Evolutionary conservation across 2,888 invertebrate species (phyloP), one percentile per base, ranked within the genome.

Genomic region (Noctua janthe): DNA sequence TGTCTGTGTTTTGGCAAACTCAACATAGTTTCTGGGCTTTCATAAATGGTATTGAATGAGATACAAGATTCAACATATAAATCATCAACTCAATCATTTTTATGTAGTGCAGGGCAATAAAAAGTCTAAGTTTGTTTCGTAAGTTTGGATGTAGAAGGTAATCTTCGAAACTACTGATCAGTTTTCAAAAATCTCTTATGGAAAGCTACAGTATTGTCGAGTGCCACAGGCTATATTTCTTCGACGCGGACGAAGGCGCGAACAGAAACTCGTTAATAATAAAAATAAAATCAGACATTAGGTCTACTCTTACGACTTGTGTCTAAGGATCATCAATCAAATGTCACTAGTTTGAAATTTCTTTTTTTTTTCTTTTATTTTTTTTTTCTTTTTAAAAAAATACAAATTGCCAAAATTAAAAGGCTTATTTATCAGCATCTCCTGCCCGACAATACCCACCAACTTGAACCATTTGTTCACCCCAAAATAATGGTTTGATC

Each of bases 401-500:
- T 5, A 15, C 11, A n/a, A n/a, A n/a, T 72, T 23, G 5, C 13
- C 20, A 43, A 43, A 43, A 51, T 20, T 3, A 29, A 29, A 51
- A 77, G 7, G 47, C 20, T 20, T 39, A 64, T 35, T 4, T 20
- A 47, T 29, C 20, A 59, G 5, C 8, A 29, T 17, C 5, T 59
- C 11, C 2, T 23, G 29, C 8, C 67, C 15, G 2, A 39, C 6
- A 56, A 49, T 39, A 64, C 47, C n/a, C n/a, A 47, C 5, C 3
- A 49, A 51, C 1, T 54, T 39, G 3, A 35, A 54, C 15, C 59
- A 54, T 17, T 43, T 67, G 1, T 39, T 43, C 17, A 43, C 17
- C 29, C 29, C 29, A 29, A 29, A 43, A 64, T 71, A 75, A 74
- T 70, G 39, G 59, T n/a, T 49, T 75, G 35, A 72, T 72, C 78